phyloP scores from a whole-genome alignment of 2,888 invertebrate species.

The Heliconius cydno region DNA sequence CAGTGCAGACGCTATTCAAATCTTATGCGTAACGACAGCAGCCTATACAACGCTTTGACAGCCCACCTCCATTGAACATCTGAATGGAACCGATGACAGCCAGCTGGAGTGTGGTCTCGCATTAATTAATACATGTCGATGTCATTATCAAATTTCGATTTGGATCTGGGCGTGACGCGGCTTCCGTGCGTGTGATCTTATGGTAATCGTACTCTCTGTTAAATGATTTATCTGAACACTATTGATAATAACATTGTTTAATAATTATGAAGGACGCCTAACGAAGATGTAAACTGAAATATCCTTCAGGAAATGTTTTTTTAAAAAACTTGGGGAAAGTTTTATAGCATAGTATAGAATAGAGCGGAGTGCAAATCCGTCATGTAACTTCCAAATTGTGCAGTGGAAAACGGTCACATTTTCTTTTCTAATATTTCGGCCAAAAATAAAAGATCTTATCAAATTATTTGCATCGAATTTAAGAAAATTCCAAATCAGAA shows the following conservation, averaged over 20 bases:
- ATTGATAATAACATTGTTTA: no score
- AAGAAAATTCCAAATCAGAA: background rate
- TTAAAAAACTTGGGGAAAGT: background rate
- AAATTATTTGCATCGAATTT: background rate
- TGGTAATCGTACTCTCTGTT: background rate
- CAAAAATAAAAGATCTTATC: no score
- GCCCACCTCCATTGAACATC: slow-evolving; percentile 70
- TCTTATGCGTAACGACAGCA: slow-evolving; percentile 63
- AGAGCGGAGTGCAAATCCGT: background rate
- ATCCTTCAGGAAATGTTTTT: background rate
- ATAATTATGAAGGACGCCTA: no score
- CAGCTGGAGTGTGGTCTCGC: slow-evolving; percentile 65
- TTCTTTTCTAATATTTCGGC: no score
- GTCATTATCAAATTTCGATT: slow-evolving; percentile 61
- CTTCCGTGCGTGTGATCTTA: slow-evolving; percentile 49
- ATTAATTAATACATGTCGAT: slow-evolving; percentile 74
- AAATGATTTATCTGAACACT: no score
- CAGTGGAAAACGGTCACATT: background rate
- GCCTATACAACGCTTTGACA: slow-evolving; percentile 68
- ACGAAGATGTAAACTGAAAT: background rate
- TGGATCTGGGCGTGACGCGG: slow-evolving; percentile 57
- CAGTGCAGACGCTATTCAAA: slow-evolving; percentile 80
- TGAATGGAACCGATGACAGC: slow-evolving; percentile 75
- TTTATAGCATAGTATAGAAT: no score
- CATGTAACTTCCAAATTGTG: background rate